Evolutionary conservation across 2,888 invertebrate genomes (phyloP), one percentile per base, ranked within the genome.

Genomic region (Xanthia icteritia): DNA sequence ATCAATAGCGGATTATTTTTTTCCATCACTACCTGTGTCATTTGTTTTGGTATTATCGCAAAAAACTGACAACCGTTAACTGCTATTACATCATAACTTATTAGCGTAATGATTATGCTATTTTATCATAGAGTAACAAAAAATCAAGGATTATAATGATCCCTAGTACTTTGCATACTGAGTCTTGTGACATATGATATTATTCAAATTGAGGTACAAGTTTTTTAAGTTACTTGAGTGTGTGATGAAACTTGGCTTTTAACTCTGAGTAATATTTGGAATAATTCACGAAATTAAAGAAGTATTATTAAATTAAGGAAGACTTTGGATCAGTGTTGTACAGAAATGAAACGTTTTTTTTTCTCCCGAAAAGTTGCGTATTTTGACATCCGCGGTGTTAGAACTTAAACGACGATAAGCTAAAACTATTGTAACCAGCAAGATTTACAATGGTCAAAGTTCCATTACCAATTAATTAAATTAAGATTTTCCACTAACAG

Each of bases 11-110:
- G 60, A 54, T 76, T 77, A n/a, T 71, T 56, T 73, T 85, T 69
- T 79, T 71, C 31, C 36, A 20, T 23, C 3, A 17, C 9, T 64
- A 45, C 64, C 51, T 64, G 65, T 77, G 79, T 82, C 77, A 70
- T 76, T 73, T 54, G 60, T 61, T 73, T 71, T 27, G 58, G 42
- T 39, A 9, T 17, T 56, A 15, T 54, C n/a, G 64, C 73, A 86
- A 85, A 85, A 86, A 75, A 51, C 48, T 39, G 36, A 71, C 42
- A 31, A 77, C 85, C 76, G 87, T 86, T 79, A 85, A 48, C 15
- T 58, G 39, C 1, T 81, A 48, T 77, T 75, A 86, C 70, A 78
- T 78, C 72, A 77, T 73, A 15, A 66, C 45, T 36, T 54, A 73
- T 73, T 81, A 81, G 31, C 39, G 56, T 86, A 64, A 68, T 81